Conservation (phyloP, 2,113 vertebrate species). For the Paratilapia polleni region DNA sequence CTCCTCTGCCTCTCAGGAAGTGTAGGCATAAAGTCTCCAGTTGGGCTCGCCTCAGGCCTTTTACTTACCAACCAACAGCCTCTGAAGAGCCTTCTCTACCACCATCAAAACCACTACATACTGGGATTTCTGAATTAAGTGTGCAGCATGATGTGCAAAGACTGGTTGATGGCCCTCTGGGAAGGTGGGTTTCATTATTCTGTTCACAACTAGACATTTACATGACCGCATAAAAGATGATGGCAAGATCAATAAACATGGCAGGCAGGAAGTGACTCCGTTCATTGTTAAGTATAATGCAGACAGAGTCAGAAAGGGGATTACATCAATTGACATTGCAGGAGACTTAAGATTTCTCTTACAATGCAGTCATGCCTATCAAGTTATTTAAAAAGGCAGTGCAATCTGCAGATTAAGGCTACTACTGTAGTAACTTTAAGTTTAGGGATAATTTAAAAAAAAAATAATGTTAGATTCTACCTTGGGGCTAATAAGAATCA, state of each 20-base stretch:
- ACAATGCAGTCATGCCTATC: neutral
- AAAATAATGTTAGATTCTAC: neutral
- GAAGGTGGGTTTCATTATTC: slow-evolving; percentile 1
- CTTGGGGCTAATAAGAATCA: neutral
- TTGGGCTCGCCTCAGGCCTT: slow-evolving; percentile 21
- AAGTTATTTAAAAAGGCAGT: neutral
- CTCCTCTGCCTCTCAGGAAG: slow-evolving; percentile 26
- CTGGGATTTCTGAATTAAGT: slow-evolving; percentile 25
- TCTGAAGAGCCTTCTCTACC: slow-evolving; percentile 3
- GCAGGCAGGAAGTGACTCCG: neutral
- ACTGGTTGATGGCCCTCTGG: neutral
- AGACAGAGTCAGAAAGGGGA: neutral
- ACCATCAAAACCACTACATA: neutral
- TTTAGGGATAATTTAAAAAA: neutral
- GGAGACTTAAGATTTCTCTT: neutral
- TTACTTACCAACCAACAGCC: neutral
- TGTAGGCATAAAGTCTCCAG: slow-evolving; percentile 34
- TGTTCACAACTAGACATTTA: slow-evolving; percentile 16
- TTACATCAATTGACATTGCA: neutral
- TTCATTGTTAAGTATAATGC: neutral
- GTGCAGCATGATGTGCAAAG: neutral
- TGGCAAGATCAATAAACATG: slow-evolving; percentile 10
- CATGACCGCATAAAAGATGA: neutral
- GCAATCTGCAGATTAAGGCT: neutral
- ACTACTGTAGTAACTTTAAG: neutral